Conservation (phyloP, 2,888 invertebrate genomes). For the Tenodera sinensis region DNA sequence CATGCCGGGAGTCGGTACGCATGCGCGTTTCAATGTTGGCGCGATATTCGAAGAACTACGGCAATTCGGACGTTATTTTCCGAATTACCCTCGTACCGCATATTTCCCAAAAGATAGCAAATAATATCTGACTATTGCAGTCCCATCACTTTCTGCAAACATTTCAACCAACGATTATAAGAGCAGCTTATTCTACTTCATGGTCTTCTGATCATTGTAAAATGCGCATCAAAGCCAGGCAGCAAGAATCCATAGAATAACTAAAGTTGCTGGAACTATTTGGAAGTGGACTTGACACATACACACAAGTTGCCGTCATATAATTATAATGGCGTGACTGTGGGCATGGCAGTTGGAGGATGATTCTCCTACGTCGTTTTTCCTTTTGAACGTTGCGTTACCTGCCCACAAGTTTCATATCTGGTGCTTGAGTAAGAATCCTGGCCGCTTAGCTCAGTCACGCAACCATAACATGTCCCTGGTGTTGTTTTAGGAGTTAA, state of each 20-base stretch:
- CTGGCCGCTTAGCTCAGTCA: neutral
- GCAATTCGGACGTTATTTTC: too few relatives aligned
- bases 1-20: too few relatives aligned
- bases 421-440: neutral
- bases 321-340: neutral
- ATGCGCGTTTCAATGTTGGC: too few relatives aligned
- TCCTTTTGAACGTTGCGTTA: neutral
- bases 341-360: neutral
- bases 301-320: neutral
- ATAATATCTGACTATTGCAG: too few relatives aligned
- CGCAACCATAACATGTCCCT: too few relatives aligned
- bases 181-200: too few relatives aligned
- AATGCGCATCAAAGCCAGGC: neutral
- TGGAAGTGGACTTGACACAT: neutral
- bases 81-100: too few relatives aligned
- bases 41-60: too few relatives aligned
- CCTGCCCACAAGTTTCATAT: neutral
- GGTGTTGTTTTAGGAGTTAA: neutral
- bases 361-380: neutral
- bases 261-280: neutral
- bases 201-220: neutral
- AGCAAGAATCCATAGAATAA: neutral
- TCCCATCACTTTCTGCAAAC: too few relatives aligned
- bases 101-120: too few relatives aligned
- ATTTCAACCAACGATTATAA: too few relatives aligned